Base-by-base conservation (phyloP, 92 coral and sea anemone genomes). In the Nematostella vectensis region DNA sequence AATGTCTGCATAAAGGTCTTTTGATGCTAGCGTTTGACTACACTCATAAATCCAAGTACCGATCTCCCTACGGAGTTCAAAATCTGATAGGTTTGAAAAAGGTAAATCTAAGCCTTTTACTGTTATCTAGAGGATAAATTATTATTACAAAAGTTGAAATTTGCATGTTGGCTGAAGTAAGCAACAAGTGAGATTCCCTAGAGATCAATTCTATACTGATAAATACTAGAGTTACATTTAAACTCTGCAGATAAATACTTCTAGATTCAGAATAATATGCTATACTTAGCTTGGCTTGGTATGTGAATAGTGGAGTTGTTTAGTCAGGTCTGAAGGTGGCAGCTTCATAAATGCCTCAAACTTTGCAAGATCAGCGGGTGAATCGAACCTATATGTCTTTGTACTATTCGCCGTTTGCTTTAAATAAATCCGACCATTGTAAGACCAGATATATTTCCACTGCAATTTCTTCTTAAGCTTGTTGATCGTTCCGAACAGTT, bases 401-500 rank as follows among this genome's bases (percentile, higher is more conserved):
- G 43, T 29, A 12, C 31, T 25, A 20, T 62, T 50, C 43, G 50
- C 68, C 11, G 27, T 50, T 52, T 70, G 49, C 59, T 63, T 70
- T 30, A 70, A 4, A 47, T 49, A 70, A 29, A 71, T 60, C 23
- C 63, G 44, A 10, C 71, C 78, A 29, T 71, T 63, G 12, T 71
- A 27, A 12, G 70, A 62, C 78, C 71, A 71, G 27, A 71, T 71
- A 36, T 29, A 55, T 52, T 44, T 63, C 78, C 78, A 71, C 22
- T 40, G 36, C 4, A 47, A 10, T 3, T 21, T 21, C 31, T 67
- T 67, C 20, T 47, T 29, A 2, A 56, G 16, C 15, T 16, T 42
- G 50, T 67, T 67, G 11, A 56, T 48, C 2, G 1, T 25, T 2
- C 64, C 72, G 50, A 57, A 73, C 3, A 73, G 36, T 48, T 45